These are phyloP conservation scores for Prunella strophiata DNA, from an alignment of 2,797 vertebrate species.

Conservation along the genomic window DNA sequence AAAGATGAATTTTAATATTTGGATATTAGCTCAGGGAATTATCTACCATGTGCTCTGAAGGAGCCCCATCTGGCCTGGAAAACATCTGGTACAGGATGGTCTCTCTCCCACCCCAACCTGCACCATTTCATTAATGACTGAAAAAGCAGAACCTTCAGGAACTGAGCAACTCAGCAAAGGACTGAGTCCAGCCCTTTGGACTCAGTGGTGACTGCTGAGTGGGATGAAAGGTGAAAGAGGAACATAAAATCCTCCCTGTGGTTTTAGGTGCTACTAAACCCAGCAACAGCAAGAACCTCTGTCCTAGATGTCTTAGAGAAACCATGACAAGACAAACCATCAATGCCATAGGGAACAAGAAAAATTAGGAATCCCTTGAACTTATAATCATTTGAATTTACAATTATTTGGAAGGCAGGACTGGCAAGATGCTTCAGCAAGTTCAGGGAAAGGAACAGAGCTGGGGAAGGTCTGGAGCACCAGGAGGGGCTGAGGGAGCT, in stretches of 20 bases:
- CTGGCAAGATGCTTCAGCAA: background rate
- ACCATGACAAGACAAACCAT: background rate
- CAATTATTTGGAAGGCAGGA: background rate
- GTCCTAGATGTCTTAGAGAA: background rate
- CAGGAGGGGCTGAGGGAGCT: background rate
- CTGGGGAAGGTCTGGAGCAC: fast-evolving
- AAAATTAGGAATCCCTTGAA: background rate
- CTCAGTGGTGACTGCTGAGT: background rate
- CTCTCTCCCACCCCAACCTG: background rate
- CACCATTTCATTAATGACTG: background rate
- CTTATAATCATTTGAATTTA: background rate
- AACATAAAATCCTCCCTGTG: background rate
- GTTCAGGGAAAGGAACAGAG: background rate
- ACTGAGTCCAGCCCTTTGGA: background rate
- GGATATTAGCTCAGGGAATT: background rate
- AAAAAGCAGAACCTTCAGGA: background rate
- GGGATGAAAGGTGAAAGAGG: background rate
- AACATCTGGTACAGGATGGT: background rate
- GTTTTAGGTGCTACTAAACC: background rate
- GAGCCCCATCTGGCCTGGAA: background rate
- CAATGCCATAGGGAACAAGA: background rate
- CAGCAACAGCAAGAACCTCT: background rate
- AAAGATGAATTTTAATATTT: background rate
- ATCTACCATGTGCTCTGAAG: background rate
- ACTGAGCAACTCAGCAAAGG: background rate